These are phyloP conservation scores for Electrona antarctica DNA, from an alignment of 2,113 vertebrate species.

Conservation along the genomic window DNA sequence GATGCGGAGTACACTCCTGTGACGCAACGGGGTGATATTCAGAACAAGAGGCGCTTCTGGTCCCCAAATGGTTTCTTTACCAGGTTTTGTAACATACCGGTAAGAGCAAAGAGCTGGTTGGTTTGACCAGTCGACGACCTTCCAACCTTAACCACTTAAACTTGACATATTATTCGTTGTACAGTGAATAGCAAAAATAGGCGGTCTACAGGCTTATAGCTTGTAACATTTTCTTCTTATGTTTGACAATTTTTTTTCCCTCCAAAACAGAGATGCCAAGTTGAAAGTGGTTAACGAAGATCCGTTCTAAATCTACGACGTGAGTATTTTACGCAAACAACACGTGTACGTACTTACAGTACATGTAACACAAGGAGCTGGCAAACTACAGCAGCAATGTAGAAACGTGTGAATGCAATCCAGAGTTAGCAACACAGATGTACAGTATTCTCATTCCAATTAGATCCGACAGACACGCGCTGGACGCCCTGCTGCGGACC, in stretches of 20 bases:
- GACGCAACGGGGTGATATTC: constrained; percentile 21
- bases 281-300: no score
- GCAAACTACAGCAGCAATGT: not conserved
- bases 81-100: constrained; percentile 28
- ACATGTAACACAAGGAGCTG: no score
- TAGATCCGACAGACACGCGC: constrained; percentile 4
- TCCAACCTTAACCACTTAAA: no score
- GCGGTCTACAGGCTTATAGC: no score
- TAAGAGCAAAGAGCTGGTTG: constrained; percentile 42
- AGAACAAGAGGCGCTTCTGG: constrained; percentile 69
- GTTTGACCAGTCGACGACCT: not conserved
- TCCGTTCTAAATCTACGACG: no score
- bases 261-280: no score
- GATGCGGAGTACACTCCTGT: constrained; percentile 24
- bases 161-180: no score
- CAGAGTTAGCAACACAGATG: constrained; percentile 16
- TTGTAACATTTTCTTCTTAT: no score
- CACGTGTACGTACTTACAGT: no score
- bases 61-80: constrained; percentile 59
- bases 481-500: constrained; percentile 39
- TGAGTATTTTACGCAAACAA: no score
- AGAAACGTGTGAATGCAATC: not conserved
- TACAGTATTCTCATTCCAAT: constrained; percentile 32
- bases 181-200: no score
- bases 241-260: no score